Conservation (phyloP, 2,113 vertebrate genomes). For the Archocentrus centrarchus region DNA sequence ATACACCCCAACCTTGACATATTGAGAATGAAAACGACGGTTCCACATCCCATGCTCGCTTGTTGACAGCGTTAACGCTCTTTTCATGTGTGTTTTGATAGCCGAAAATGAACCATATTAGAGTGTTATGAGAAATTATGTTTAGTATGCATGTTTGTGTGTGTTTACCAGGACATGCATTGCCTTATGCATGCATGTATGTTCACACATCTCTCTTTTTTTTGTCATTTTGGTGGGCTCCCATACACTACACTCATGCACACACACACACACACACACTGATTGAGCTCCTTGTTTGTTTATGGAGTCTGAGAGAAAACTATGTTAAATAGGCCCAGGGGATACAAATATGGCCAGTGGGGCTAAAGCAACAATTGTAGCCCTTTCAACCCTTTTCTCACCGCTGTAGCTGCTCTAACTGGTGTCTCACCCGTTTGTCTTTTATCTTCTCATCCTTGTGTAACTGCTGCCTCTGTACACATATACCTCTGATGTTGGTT, state of each 20-base stretch:
- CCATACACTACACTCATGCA: not conserved
- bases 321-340: conserved; percentile 65
- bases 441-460: not conserved
- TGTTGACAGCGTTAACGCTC: conserved; percentile 75
- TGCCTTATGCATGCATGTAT: not conserved
- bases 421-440: not conserved
- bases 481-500: not conserved
- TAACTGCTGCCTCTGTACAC: not conserved
- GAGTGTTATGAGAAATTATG: conserved; percentile 56
- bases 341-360: conserved; percentile 40
- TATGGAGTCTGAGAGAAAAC: conserved; percentile 56
- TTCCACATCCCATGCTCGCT: conserved; percentile 73
- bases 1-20: conserved; percentile 78
- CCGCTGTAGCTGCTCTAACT: not conserved
- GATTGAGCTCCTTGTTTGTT: conserved; percentile 64
- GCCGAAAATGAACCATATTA: conserved; percentile 72
- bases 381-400: conserved; percentile 24
- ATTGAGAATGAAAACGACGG: conserved; percentile 76
- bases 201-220: conserved; percentile 21
- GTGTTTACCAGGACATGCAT: conserved; percentile 21
- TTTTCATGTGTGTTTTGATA: conserved; percentile 73
- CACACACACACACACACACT: conserved; percentile 4
- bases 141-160: conserved; percentile 14
- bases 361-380: conserved; percentile 41
- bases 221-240: conserved; percentile 37